A percentile compares a stretch with the other conserved stretches of the same genome.
These are phyloP conservation scores for Sebastes dallii DNA, from an alignment of 2,797 vertebrate genomes.

Conservation along the genomic window DNA sequence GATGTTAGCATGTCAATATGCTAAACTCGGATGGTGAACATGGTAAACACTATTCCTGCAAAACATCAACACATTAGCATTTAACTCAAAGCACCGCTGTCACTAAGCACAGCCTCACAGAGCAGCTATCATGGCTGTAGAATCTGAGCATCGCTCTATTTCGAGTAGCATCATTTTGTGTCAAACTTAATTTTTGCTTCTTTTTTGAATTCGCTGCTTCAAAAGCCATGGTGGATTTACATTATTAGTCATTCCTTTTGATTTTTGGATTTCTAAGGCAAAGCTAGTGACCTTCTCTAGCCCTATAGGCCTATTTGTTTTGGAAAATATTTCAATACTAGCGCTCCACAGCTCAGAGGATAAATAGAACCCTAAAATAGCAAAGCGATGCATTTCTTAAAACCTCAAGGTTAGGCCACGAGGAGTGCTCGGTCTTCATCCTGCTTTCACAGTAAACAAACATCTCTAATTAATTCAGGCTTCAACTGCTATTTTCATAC, in stretches of 20 bases:
- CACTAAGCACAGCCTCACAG: neutral
- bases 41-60: neutral
- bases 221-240: neutral
- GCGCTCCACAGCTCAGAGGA: constrained; percentile 9
- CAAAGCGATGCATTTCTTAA: constrained; percentile 38
- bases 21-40: neutral
- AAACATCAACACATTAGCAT: neutral
- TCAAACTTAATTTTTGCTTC: neutral
- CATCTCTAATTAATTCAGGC: constrained; percentile 58
- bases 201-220: neutral
- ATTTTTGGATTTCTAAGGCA: constrained; percentile 4
- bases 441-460: constrained; percentile 54
- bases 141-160: neutral
- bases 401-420: constrained; percentile 35
- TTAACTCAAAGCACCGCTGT: neutral
- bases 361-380: constrained; percentile 36
- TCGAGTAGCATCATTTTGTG: neutral
- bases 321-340: neutral
- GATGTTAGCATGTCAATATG: neutral
- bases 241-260: constrained; percentile 5
- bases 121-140: neutral
- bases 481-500: constrained; percentile 56
- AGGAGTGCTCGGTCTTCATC: constrained; percentile 43
- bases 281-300: constrained; percentile 1
- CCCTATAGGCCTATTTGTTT: constrained; percentile 4